A percentile compares a stretch with the other conserved stretches of the same genome.
Evolutionary conservation across 2,888 invertebrate genomes (phyloP).

Genomic region (Hirtodrosophila confusa): DNA sequence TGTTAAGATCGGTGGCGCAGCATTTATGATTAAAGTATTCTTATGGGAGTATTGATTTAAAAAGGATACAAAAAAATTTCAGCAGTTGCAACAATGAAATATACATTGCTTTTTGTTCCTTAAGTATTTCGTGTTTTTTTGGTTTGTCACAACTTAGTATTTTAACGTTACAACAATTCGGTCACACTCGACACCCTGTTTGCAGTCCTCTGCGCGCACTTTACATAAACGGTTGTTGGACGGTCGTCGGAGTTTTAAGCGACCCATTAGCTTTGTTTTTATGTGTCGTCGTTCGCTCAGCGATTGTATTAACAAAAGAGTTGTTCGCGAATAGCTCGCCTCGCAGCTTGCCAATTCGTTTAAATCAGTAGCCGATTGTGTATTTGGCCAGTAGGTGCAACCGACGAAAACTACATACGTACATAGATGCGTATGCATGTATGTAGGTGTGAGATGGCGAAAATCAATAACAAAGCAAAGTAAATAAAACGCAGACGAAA

Average conservation of each 20-base stretch:
- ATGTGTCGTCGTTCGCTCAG: conserved; percentile 26
- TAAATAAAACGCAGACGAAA: conserved; percentile 70
- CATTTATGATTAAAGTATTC: no score
- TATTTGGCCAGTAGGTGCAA: conserved; percentile 14
- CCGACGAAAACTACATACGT: conserved; percentile 18
- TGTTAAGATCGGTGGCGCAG: no score
- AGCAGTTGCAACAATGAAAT: no score
- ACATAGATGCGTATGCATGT: conserved; percentile 5
- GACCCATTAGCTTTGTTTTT: conserved; percentile 29
- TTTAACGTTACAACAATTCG: not conserved
- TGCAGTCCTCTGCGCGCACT: conserved; percentile 57
- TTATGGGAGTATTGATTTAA: no score
- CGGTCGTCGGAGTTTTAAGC: conserved; percentile 25
- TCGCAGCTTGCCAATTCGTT: conserved; percentile 20
- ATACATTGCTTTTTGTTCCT: not conserved
- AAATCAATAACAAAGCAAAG: conserved; percentile 80
- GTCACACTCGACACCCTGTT: conserved; percentile 33
- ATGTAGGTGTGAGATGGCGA: conserved; percentile 60
- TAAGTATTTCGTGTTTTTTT: not conserved
- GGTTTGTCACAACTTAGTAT: no score
- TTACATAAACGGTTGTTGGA: conserved; percentile 29
- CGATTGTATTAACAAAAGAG: conserved; percentile 34
- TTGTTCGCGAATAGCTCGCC: conserved; percentile 23
- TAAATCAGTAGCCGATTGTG: conserved; percentile 22
- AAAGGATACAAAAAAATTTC: no score